Evolutionary conservation across 1,140 invertebrate genomes (phyloP), one percentile per base, ranked within the genome.

Genomic region (Venturia canescens): DNA sequence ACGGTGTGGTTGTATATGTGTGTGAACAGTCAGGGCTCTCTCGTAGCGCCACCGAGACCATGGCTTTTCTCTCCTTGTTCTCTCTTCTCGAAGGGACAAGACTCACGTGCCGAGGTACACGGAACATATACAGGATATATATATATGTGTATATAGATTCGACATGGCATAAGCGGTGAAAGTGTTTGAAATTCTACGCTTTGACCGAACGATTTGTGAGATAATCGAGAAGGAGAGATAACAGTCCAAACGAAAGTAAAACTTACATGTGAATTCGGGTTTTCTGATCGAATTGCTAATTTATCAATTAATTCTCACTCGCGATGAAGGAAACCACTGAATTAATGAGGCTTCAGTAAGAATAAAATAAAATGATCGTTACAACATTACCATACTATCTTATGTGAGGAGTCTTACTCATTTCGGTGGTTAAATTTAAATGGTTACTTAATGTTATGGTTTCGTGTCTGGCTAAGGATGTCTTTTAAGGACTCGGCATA

Each of bases 181-280:
- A 80, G 79, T 80, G 69, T 74, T 72, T 80, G 23, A 80, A 63
- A 79, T 79, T 53, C 70, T 66, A 31, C 71, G 44, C 74, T 72
- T 48, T 23, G 48, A 72, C 21, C 63, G 26, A 31, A 31, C 63
- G 63, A 67, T 67, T 67, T 67, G 63, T 67, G 7, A 67, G 26
- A 67, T 67, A 72, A 53, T 72, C 70, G 70, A 72, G 48, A 48
- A 26, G 15, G 6, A 31, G 9, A 29, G n/a, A 67, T n/a, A 67
- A 31, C 63, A 31, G 3, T 67, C 26, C 3, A 31, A 67, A 67
- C n/a, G 63, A 67, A 67, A 67, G 63, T 67, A 67, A 67, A 67
- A 67, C 57, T 9, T 9, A 26, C 21, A 63, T 53, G 18, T 53
- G 15, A n/a, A 53, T 16, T 53, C 13, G 48, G 18, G 18, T 15